A percentile compares a stretch with the other conserved stretches of the same genome.
Conservation (phyloP, 1,140 invertebrate genomes). For the Lordiphosa clarofinis region DNA sequence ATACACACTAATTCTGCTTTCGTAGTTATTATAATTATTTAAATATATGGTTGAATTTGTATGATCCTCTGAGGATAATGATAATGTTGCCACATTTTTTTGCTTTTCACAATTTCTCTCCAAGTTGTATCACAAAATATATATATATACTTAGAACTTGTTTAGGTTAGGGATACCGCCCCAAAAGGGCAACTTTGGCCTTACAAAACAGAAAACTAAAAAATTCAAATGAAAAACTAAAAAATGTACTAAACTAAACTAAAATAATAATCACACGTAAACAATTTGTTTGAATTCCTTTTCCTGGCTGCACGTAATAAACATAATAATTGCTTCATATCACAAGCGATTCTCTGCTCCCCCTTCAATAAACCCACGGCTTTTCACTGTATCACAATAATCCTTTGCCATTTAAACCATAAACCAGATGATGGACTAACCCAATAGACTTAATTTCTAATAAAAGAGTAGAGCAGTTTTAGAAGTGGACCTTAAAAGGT, state of each 20-base stretch:
- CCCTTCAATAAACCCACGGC: not conserved
- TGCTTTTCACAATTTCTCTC: constrained; percentile 5
- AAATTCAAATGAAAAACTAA: constrained; percentile 33
- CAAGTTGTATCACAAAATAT: constrained; percentile 36
- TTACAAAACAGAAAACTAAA: constrained; percentile 52
- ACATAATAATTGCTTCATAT: constrained; percentile 67
- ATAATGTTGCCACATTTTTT: constrained; percentile 44
- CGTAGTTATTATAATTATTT: too few relatives aligned
- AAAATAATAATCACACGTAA: constrained; percentile 49
- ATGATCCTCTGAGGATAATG: constrained; percentile 41
- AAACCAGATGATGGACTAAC: too few relatives aligned
- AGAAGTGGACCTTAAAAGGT: constrained; percentile 1
- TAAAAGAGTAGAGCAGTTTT: constrained; percentile 15
- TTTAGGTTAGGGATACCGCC: too few relatives aligned
- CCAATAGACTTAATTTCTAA: constrained; percentile 11
- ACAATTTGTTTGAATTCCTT: constrained; percentile 10
- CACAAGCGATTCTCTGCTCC: constrained; percentile 36
- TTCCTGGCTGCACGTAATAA: constrained; percentile 22
- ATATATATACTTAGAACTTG: too few relatives aligned
- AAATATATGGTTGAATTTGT: constrained; percentile 2
- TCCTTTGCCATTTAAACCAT: too few relatives aligned
- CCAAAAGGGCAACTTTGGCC: constrained; percentile 36
- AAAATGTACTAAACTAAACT: constrained; percentile 49
- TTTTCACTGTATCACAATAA: constrained; percentile 23
- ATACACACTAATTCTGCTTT: not conserved